Evolutionary conservation across 2,113 vertebrate genomes (phyloP).

Genomic region (Aptenodytes patagonicus): DNA sequence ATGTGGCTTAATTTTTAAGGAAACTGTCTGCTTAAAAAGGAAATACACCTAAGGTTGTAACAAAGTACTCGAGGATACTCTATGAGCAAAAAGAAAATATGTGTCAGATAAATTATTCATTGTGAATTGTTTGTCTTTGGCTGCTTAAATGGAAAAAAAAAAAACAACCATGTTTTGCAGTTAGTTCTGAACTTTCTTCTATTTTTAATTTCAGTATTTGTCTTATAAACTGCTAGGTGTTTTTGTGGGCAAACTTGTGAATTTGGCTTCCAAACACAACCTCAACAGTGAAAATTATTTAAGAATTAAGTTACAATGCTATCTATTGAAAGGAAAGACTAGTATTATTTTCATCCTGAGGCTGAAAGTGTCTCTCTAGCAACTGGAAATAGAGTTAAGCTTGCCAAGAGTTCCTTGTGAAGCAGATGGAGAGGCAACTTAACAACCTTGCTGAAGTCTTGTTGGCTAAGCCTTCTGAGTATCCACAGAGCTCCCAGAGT

Average conservation of each 20-base stretch:
- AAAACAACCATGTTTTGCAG: not conserved
- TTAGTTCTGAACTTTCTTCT: not conserved
- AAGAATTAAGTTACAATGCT: not conserved
- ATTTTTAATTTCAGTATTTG: not conserved
- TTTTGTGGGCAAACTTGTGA: not conserved
- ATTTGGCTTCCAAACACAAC: not conserved
- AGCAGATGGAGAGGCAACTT: not conserved
- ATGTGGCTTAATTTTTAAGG: not conserved
- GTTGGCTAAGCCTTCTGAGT: not conserved
- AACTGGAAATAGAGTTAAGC: constrained; percentile 29
- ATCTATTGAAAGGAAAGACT: constrained; percentile 3
- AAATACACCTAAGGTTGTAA: not conserved
- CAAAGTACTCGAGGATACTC: not conserved
- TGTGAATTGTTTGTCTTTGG: not conserved
- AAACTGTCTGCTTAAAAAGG: not conserved
- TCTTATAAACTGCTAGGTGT: not conserved
- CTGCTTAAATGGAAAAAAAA: not conserved
- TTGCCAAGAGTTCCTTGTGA: constrained; percentile 34
- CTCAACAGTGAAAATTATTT: not conserved
- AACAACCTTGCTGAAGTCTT: constrained; percentile 48
- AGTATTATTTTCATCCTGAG: constrained; percentile 6
- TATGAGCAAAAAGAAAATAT: not conserved
- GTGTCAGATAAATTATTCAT: not conserved
- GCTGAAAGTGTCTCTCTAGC: constrained; percentile 38
- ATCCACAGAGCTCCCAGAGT: not conserved